These are phyloP conservation scores for Cyanistes caeruleus DNA, from an alignment of 2,113 vertebrate species.

Conservation along the genomic window DNA sequence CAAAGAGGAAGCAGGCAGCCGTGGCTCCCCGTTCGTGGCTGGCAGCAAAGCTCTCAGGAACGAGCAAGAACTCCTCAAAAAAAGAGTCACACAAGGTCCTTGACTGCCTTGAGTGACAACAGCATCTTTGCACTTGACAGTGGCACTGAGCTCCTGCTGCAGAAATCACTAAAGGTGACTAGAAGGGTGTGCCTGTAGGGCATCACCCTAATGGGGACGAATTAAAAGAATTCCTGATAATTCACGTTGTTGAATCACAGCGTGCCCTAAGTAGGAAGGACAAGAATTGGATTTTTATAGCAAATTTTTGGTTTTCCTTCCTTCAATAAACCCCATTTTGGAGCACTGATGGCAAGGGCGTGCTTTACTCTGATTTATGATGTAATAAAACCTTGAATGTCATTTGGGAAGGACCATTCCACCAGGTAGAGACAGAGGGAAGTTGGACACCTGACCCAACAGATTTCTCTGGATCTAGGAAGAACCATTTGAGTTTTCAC, in stretches of 20 bases:
- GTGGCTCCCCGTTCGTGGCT: not conserved
- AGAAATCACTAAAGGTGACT: not conserved
- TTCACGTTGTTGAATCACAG: fast-evolving
- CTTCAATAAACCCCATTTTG: not conserved
- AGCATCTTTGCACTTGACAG: not conserved
- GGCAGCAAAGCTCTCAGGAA: not conserved
- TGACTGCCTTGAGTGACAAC: not conserved
- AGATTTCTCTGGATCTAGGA: not conserved
- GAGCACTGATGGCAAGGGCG: not conserved
- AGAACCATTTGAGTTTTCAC: not conserved
- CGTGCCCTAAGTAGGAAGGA: not conserved
- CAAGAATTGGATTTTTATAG: not conserved
- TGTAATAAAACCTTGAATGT: not conserved
- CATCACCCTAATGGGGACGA: not conserved
- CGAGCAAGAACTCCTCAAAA: not conserved
- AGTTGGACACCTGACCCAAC: not conserved
- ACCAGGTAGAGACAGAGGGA: not conserved
- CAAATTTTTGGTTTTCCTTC: not conserved
- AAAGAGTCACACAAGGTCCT: not conserved
- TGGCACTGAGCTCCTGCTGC: not conserved
- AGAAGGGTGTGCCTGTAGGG: not conserved
- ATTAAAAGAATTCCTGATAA: not conserved
- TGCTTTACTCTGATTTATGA: not conserved
- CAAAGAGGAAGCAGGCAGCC: not conserved
- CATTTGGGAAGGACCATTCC: not conserved